These are phyloP conservation scores for Lithobates pipiens DNA, from an alignment of 2,797 vertebrate species.

Conservation along the genomic window DNA sequence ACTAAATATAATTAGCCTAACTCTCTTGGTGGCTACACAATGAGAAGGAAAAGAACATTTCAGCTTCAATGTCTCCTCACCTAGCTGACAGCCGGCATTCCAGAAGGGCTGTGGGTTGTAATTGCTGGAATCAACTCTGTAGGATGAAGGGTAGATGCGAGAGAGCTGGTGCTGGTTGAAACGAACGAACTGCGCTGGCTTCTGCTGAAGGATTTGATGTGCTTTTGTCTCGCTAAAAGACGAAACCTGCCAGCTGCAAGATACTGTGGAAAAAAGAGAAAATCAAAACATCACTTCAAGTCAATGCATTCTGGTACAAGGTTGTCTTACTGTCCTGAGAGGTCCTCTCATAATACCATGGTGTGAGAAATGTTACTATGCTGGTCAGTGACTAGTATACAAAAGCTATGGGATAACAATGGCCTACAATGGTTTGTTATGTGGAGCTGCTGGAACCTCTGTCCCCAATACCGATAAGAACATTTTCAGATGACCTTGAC, in stretches of 20 bases:
- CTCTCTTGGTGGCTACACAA: not conserved
- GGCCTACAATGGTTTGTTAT: too few species aligned
- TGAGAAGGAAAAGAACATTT: not conserved
- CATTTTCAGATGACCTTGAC: too few species aligned
- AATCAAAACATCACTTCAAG: not conserved
- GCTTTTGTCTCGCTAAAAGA: slow-evolving; percentile 97
- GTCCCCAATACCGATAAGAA: too few species aligned
- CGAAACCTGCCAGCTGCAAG: slow-evolving; percentile 93
- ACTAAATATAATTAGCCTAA: too few species aligned
- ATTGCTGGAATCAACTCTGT: slow-evolving; percentile 97
- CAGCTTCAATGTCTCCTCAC: slow-evolving; percentile 72
- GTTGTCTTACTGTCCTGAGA: not conserved
- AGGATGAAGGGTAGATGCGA: slow-evolving; percentile 94
- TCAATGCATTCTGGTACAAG: not conserved
- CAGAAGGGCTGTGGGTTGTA: slow-evolving; percentile 98
- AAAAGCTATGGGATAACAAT: too few species aligned
- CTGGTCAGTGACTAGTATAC: too few species aligned
- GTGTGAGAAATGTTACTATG: too few species aligned
- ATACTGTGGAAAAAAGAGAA: slow-evolving; percentile 66
- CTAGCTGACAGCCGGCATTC: slow-evolving; percentile 94
- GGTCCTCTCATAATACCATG: not conserved
- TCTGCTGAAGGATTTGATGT: slow-evolving; percentile 95
- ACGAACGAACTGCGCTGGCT: slow-evolving; percentile 82
- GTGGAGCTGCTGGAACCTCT: too few species aligned
- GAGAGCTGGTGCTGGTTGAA: slow-evolving; percentile 96